A percentile compares a stretch with the other conserved stretches of the same genome.
These are phyloP conservation scores for Hoplostethus atlanticus DNA, from an alignment of 2,797 vertebrate species.

Conservation along the genomic window DNA sequence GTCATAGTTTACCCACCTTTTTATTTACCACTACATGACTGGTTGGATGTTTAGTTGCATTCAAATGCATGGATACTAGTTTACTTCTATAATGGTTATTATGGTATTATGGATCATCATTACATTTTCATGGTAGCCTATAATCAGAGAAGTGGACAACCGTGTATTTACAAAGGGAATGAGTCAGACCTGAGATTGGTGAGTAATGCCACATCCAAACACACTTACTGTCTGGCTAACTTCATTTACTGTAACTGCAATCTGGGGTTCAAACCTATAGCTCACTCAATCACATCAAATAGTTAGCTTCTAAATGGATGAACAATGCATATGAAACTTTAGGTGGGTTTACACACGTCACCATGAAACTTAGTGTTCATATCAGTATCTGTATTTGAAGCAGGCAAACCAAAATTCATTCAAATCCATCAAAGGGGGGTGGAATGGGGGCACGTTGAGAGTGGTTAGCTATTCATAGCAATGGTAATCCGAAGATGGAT, in stretches of 20 bases:
- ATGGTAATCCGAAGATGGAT: constrained; percentile 40
- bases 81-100: constrained; percentile 1
- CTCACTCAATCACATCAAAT: constrained; percentile 1
- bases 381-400: constrained; percentile 12
- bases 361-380: neutral
- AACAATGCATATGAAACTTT: neutral
- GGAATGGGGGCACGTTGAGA: constrained; percentile 38
- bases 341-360: no score
- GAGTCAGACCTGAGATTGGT: constrained; percentile 26
- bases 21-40: no score
- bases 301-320: constrained; percentile 7
- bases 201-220: constrained; percentile 25
- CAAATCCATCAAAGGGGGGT: constrained; percentile 40
- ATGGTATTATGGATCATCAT: constrained; percentile 8
- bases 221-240: constrained; percentile 13
- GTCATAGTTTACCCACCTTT: no score
- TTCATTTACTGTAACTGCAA: constrained; percentile 40
- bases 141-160: neutral
- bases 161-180: constrained; percentile 12
- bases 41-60: no score
- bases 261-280: neutral
- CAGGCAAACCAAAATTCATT: constrained; percentile 4
- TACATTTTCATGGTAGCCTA: no score
- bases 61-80: neutral
- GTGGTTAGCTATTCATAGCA: constrained; percentile 53